phyloP scores from a whole-genome alignment of 2,888 invertebrate species.

The Melanophora roralis region DNA sequence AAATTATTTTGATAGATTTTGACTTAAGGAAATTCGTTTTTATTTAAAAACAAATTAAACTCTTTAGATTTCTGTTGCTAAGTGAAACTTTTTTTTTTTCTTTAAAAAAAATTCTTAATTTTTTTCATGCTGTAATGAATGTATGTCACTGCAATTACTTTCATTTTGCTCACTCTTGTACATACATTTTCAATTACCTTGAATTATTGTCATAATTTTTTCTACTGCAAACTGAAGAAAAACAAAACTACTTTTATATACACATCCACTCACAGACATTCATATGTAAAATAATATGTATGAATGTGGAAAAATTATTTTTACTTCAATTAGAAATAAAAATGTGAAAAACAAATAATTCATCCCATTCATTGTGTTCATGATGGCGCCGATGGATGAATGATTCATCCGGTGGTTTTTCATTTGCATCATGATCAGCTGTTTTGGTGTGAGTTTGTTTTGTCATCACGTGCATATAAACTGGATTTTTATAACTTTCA shows the following conservation, averaged over 20 bases:
- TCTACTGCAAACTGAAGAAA: too few relatives aligned
- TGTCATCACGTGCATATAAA: conserved; percentile 50
- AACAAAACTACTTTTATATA: too few relatives aligned
- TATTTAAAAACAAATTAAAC: too few relatives aligned
- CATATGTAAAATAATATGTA: neutral
- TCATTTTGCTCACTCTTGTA: neutral
- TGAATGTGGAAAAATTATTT: neutral
- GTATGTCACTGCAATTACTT: conserved; percentile 65
- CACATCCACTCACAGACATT: neutral
- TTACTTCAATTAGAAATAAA: conserved; percentile 1
- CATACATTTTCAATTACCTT: conserved; percentile 39
- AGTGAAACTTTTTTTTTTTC: neutral
- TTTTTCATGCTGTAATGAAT: conserved; percentile 15
- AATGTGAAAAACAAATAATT: neutral
- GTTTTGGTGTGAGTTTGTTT: conserved; percentile 1
- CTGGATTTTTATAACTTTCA: conserved; percentile 24
- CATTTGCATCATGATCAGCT: conserved; percentile 59
- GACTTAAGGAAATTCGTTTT: too few relatives aligned
- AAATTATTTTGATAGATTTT: too few relatives aligned
- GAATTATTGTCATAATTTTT: conserved; percentile 39
- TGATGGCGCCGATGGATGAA: conserved; percentile 13
- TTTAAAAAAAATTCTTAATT: too few relatives aligned
- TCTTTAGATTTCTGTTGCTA: too few relatives aligned
- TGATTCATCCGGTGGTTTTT: conserved; percentile 46
- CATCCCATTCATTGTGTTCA: neutral